Base-by-base conservation (phyloP, 2,888 invertebrate species). In the Teleiodes luculella region DNA sequence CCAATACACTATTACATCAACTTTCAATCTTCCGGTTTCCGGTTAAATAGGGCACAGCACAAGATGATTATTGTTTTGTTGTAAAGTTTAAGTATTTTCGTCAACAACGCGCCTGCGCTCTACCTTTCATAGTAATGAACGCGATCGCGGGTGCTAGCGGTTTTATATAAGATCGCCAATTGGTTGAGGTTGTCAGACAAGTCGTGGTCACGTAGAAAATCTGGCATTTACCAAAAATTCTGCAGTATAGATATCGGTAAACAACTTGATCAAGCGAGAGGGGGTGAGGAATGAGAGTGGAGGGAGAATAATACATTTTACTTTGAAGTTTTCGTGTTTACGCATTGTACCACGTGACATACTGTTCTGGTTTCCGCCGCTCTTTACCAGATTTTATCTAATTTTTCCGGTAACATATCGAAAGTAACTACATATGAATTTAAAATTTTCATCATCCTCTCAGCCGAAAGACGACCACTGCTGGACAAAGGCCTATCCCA, bases 151-250 rank as follows among this genome's bases (percentile, higher is more conserved):
- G 70, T 70, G 74, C 68, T 64, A 76, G 71, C 67, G 73, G 69
- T 76, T 86, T 86, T 87, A 88, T 88, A 83, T 80, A 80, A 83
- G 78, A 72, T 76, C 70, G 72, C 62, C 83, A 78, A 75, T 76
- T 16, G 18, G 31, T 74, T 41, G 39, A 18, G 20, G 20, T 41
- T 18, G 39, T 11, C 18, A 41, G 39, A 41, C 39, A 41, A 41
- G 39, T 41, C 11, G 39, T 10, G 18, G 18, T 3, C 18, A 11
- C 18, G 16, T 2, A 18, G 5, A 10, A 18, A 41, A 41, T 3
- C 18, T 2, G 39, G 8, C 5, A 18, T 41, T 41, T 6, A 3
- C 10, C 10, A 18, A 41, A 41, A 20, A 2, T 16, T 11, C 39
- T 41, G 11, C 2, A 24, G 14, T 13, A n/a, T 70, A 68, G 67